phyloP scores from a whole-genome alignment of 35 echinoderm and acorn worm genomes.

The Strongylocentrotus purpuratus region DNA sequence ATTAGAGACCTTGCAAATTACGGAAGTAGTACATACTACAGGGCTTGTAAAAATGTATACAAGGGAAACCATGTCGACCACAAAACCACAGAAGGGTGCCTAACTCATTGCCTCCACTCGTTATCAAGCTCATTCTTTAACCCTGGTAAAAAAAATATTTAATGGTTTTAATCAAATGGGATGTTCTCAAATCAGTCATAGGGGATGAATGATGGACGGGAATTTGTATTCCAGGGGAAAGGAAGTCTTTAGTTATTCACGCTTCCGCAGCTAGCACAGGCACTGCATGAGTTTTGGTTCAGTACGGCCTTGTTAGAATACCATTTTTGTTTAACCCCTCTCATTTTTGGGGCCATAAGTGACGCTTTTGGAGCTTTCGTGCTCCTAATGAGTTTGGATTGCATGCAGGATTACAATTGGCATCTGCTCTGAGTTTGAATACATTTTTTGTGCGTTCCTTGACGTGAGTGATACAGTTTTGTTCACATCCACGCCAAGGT shows the following conservation, averaged over 20 bases:
- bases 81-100: not conserved
- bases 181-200: not conserved
- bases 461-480: not conserved
- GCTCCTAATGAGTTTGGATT: not conserved
- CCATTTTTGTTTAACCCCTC: not conserved
- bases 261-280: slow-evolving; percentile 15
- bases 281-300: not conserved
- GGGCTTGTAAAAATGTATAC: not conserved
- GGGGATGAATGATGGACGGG: not conserved
- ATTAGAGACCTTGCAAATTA: not conserved
- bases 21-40: not conserved
- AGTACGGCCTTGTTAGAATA: not conserved
- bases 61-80: not conserved
- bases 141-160: not conserved
- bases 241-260: slow-evolving; percentile 47
- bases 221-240: not conserved
- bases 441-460: not conserved
- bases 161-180: slow-evolving; percentile 9
- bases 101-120: not conserved
- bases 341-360: not conserved
- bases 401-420: not conserved
- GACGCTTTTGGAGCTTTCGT: not conserved
- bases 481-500: not conserved
- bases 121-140: not conserved
- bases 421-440: not conserved